Evolutionary conservation across 2,888 invertebrate species (phyloP), one percentile per base, ranked within the genome.

Genomic region (Epinotia ramella): DNA sequence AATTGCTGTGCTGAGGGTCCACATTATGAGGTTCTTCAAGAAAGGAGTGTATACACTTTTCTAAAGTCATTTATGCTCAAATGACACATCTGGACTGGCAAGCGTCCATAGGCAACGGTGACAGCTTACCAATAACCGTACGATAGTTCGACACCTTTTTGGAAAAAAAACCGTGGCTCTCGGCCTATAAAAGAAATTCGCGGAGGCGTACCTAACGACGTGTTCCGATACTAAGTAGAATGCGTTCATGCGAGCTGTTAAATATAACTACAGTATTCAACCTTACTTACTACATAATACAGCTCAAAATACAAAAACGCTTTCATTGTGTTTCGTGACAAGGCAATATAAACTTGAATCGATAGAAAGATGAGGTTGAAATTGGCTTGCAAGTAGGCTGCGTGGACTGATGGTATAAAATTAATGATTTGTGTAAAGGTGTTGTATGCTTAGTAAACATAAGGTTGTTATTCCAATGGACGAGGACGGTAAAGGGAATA

Each of bases 161-260:
- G 33, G 4, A 33, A 33, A 33, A 33, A 33, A 40, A 40, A 16
- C 1, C 6, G 1, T 28, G 12, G 9, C 70, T 75, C 75, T 62
- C 40, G 53, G 70, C 6, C 60, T 70, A 75, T 44, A 33, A 49
- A 64, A 63, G 64, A 66, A 71, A 71, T 73, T 65, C 68, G 53
- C 44, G 69, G 57, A 71, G 18, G 60, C 70, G 70, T 62, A 71
- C 20, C 59, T 75, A 75, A 75, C 75, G 53, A 70, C 60, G 40
- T 75, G 75, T 70, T 71, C 70, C 75, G 70, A 71, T 71, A 71
- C 53, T 70, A 49, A 57, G 53, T 65, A 70, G 60, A 70, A 62
- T 44, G 65, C 60, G 46, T 24, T 60, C 65, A 53, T 70, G 70
- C 59, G 64, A 46, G 20, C 11, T n/a, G 5, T 20, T 16, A 53